phyloP scores from a whole-genome alignment of 1,140 invertebrate genomes.

The Drosophila navojoa region DNA sequence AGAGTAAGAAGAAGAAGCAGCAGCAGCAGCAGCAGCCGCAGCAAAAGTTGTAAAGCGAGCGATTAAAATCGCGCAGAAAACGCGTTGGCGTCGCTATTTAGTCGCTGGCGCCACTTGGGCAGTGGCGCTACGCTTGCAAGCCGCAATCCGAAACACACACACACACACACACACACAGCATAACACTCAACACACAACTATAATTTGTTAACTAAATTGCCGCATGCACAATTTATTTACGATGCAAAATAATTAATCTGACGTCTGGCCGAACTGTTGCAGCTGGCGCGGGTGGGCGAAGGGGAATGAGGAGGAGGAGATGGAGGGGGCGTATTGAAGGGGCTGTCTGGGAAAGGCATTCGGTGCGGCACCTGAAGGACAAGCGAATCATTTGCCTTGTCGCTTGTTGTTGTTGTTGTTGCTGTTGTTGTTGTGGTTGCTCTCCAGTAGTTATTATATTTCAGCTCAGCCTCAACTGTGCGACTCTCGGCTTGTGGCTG shows the following conservation, averaged over 20 bases:
- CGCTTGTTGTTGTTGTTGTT: neutral
- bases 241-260: slow-evolving; percentile 59
- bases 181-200: slow-evolving; percentile 24
- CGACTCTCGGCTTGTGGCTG: neutral
- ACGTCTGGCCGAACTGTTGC: slow-evolving; percentile 25
- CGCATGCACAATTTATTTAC: slow-evolving; percentile 57
- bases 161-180: slow-evolving; percentile 14
- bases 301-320: neutral
- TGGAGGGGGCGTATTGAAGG: neutral
- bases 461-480: slow-evolving; percentile 10
- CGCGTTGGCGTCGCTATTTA: slow-evolving; percentile 56
- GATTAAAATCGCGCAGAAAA: slow-evolving; percentile 26
- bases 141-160: slow-evolving; percentile 21
- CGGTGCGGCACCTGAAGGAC: slow-evolving; percentile 46
- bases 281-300: neutral
- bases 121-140: slow-evolving; percentile 6
- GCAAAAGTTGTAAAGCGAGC: neutral
- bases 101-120: slow-evolving; percentile 58
- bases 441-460: slow-evolving; percentile 28
- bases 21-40: neutral
- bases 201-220: slow-evolving; percentile 68
- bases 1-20: neutral
- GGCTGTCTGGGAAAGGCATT: slow-evolving; percentile 24
- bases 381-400: slow-evolving; percentile 28
- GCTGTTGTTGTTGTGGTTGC: slow-evolving; percentile 12